Evolutionary conservation across 2,113 vertebrate species (phyloP), one percentile per base, ranked within the genome.

Genomic region (Carassius carassius): DNA sequence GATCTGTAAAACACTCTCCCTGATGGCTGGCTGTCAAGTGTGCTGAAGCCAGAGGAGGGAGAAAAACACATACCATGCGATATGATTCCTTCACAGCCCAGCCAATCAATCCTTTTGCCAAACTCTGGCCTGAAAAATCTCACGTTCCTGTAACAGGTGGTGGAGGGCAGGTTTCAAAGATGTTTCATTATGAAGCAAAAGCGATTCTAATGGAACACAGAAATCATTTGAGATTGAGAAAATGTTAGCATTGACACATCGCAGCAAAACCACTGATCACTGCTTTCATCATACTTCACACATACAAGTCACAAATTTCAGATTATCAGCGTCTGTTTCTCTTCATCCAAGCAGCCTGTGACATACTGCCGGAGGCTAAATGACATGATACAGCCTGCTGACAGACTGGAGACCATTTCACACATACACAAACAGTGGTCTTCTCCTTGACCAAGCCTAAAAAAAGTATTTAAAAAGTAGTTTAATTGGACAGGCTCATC

Each of bases 1-100:
- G 90, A 92, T 92, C 90, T 92, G 92, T 93, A 93, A 93, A 94
- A 92, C 92, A 93, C 89, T 91, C 88, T 91, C 89, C 88, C 90
- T 78, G 89, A 91, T 89, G 91, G 85, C 87, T 87, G 83, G 86
- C 91, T 92, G 92, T 86, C 87, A 90, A 89, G 84, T 88, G 88
- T 86, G 87, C 86, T 87, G 76, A 88, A 88, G 86, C 87, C 87
- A 86, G 72, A 88, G 77, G 87, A 83, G 83, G 76, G 79, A 83
- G 49, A 84, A 86, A 89, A 86, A 86, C 74, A 85, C 80, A 81
- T 78, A 78, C 81, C 63, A 82, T 25, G 85, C 63, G 65, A 73
- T 88, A 84, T 80, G 77, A 88, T 84, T 86, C 72, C 74, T 89
- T 83, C 85, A 81, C 72, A 87, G 79, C 58, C 58, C 62, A 84